Base-by-base conservation (phyloP, 2,797 vertebrate species). In the Euphonia xanthogaster region DNA sequence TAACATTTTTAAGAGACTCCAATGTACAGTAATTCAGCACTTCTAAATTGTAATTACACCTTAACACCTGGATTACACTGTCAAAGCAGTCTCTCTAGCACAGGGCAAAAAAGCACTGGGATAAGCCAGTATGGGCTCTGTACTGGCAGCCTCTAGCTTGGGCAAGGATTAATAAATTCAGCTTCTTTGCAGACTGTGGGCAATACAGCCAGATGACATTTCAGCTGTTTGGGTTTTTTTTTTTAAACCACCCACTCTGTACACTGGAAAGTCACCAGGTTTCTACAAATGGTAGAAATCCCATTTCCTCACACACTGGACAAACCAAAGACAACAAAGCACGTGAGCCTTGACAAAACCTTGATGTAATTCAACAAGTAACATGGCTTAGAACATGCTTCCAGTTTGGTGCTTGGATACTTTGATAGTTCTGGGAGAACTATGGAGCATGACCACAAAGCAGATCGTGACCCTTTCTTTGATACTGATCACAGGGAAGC, bases 271-370 rank as follows among this genome's bases (percentile, higher is more conserved):
- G 45, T 16, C 70, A 93, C 39, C 54, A 62, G 45, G 17, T 67
- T 91, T 40, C 80, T 82, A 47, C 54, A 76, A 68, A 65, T 3
- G 0, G 50, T 14, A 86, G 58, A 88, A 96, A 87, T 62, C 67
- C 31, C 63, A 82, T 63, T 93, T 88, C 77, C 80, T 84, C 7
- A 2, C 55, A 90, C 9, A 23, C 19, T 23, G 84, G 67, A 72
- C 92, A 95, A 91, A 82, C 47, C 0, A 0, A 81, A 58, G 2
- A 88, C 61, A 39, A 88, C 30, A 53, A 95, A 92, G 84, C 66
- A 95, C 31, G 18, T 76, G 92, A 95, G 80, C 63, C 44, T 67
- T 88, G 79, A 90, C 65, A 80, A 77, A 92, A 83, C 20, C 66
- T 78, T 68, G 39, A 75, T 22, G 73, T 17, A 90, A 68, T 44